Percentiles rank a stretch among this genome's conserved stretches.
Evolutionary conservation across 2,797 vertebrate species (phyloP).

Genomic region (Decapterus maruadsi): DNA sequence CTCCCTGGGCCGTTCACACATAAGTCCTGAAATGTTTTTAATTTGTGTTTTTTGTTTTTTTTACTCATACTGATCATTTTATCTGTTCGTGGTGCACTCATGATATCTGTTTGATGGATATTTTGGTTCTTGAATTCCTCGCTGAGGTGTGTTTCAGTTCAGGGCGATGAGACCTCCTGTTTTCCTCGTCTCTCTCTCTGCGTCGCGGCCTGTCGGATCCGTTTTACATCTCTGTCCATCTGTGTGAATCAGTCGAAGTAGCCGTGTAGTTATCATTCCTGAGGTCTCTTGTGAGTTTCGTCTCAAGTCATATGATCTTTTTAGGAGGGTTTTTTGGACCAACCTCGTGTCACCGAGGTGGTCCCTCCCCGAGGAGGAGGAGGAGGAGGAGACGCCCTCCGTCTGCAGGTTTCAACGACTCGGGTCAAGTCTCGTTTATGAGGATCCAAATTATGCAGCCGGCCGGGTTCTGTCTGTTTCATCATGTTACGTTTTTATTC

Average conservation of each 20-base stretch:
- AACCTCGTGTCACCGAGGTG: conserved; percentile 46
- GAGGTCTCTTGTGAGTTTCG: conserved; percentile 57
- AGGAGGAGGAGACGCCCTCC: not conserved
- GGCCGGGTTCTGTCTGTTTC: not conserved
- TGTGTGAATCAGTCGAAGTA: conserved; percentile 13
- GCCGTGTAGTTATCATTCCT: conserved; percentile 66
- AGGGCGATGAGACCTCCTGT: not conserved
- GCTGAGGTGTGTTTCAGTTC: not conserved
- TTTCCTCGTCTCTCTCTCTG: not conserved
- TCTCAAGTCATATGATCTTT: conserved; percentile 54
- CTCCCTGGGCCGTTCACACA: not conserved
- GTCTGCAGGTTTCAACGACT: conserved; percentile 7
- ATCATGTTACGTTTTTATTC: not conserved
- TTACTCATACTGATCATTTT: too few species aligned
- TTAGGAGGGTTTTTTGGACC: conserved; percentile 37
- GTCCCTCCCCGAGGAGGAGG: conserved; percentile 36
- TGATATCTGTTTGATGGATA: too few species aligned
- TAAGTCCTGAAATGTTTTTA: not conserved
- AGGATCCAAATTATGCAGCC: not conserved
- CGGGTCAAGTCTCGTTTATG: not conserved
- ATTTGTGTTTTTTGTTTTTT: not conserved
- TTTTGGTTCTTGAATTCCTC: not conserved
- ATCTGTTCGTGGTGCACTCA: too few species aligned
- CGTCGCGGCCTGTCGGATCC: conserved; percentile 5
- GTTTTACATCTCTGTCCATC: conserved; percentile 31